Base-by-base conservation (phyloP, 2,113 vertebrate species). In the Archilochus colubris region DNA sequence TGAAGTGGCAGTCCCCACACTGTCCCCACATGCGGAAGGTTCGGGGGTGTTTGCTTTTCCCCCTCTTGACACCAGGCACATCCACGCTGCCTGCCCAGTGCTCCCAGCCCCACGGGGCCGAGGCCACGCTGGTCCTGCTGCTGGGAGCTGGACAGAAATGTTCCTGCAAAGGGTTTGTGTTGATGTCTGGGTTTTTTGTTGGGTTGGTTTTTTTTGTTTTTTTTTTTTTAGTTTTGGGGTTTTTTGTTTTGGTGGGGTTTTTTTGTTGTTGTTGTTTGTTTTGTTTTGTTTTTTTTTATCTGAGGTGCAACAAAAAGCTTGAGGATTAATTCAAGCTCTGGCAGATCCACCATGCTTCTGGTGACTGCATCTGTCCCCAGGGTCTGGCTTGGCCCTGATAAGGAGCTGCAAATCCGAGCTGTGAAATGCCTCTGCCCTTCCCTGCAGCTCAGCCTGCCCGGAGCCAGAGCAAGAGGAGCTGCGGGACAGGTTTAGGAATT, bases 331-430 rank as follows among this genome's bases (percentile, higher is more conserved):
- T 72, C 54, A 1, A 1, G 24, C 70, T 80, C 50, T 8, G 76
- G 46, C 11, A 33, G 55, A 67, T 54, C 64, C 63, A 20, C 31
- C 10, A 0, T 1, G 48, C 53, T 62, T 33, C 38, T 1, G 8
- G 51, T 50, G 73, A 4, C 51, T 44, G 86, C 28, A 4, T 24
- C 6, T 6, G 61, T 68, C 69, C 77, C 57, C 7, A 9, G 89
- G 57, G 64, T 58, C 74, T 20, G 69, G 16, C 27, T n/a, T n/a
- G 69, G 61, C 64, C 57, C 59, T 2, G 44, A 51, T 76, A 51
- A 67, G 53, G 50, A 82, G 91, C 93, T 68, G 91, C 62, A 79
- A 40, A 90, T 90, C 86, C 27, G 40, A 51, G 82, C 88, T 64
- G 73, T 12, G 30, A 62, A 81, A 13, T 2, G 64, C 81, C 66